Base-by-base conservation (phyloP, 2,113 vertebrate species). In the Spea bombifrons region DNA sequence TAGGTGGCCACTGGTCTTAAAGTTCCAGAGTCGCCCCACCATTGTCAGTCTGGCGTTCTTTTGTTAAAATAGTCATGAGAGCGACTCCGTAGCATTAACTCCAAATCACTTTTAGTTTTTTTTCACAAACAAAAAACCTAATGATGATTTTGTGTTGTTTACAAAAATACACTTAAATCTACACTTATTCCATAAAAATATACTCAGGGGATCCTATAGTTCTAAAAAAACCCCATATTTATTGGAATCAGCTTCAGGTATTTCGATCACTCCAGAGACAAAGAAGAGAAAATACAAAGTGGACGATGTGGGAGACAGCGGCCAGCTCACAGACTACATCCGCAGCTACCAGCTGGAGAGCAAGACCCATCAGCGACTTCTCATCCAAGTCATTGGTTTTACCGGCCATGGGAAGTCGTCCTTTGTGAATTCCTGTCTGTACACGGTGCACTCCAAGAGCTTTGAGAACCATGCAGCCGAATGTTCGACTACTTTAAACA, bases 361-460 rank as follows among this genome's bases (percentile, higher is more conserved):
- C 3, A 53, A 12, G 3, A 3, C 45, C 12, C 53, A n/a, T 17
- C 16, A 30, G 5, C 67, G 68, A 7, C 16, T 78, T n/a, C 68
- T 78, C 47, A 78, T 78, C 7, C 76, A 78, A 55, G 57, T 78
- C 5, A 71, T 78, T 46, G 76, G 76, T 3, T 78, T 64, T 64
- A 47, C 68, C 16, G 76, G 67, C 4, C 76, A 78, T 45, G 76
- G 76, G 10, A 78, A 78, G 59, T 78, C 76, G 8, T 78, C 76
- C 0, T 71, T 78, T 53, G 76, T 65, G 15, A 78, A 78, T 61
- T 78, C 76, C 68, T 78, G 76, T 48, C 16, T 78, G 12, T 78
- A 9, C 17, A 17, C 17, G 4, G 0, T 65, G 55, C 7, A 46
- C 5, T 9, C 8, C 9, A 7, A 10, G 7, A 4, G 12, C 3